A percentile compares a stretch with the other conserved stretches of the same genome.
Conservation (phyloP, 2,797 vertebrate genomes). For the Nasua narica region DNA sequence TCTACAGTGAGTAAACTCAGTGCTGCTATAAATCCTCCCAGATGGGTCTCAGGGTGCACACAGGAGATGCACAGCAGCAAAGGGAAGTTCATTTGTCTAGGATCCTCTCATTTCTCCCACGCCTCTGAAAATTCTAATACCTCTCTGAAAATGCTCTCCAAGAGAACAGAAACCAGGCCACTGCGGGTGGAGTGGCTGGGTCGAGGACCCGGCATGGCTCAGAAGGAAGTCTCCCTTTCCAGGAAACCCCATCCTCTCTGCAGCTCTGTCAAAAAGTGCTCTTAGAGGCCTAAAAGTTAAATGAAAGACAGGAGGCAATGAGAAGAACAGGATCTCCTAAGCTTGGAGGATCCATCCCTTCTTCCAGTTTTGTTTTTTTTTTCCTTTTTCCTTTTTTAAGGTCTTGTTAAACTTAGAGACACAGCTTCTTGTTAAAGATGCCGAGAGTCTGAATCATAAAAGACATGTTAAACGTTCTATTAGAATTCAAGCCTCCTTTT, state of each 20-base stretch:
- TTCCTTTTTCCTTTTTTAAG: background rate
- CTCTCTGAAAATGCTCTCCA: background rate
- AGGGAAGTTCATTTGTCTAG: conserved; percentile 45
- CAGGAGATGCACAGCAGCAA: conserved; percentile 38
- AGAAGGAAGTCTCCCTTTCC: background rate
- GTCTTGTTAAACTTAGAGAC: conserved; percentile 60
- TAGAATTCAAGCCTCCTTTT: conserved; percentile 67
- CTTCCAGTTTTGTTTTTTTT: background rate
- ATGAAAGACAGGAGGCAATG: background rate
- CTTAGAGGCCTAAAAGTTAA: conserved; percentile 18
- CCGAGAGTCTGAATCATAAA: conserved; percentile 26
- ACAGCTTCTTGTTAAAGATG: background rate
- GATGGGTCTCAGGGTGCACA: conserved; percentile 1
- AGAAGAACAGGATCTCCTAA: background rate
- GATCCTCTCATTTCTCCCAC: background rate
- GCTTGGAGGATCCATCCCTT: background rate
- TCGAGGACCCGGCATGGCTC: background rate
- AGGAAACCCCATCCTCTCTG: background rate
- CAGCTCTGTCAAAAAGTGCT: background rate
- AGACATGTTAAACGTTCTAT: conserved; percentile 58
- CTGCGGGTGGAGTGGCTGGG: background rate
- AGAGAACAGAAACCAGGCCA: background rate
- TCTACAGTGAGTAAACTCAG: conserved; percentile 62
- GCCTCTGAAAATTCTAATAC: background rate
- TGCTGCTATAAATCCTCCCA: conserved; percentile 41